phyloP scores from a whole-genome alignment of 2,888 invertebrate genomes.

The Callyntrura guangdongensis region DNA sequence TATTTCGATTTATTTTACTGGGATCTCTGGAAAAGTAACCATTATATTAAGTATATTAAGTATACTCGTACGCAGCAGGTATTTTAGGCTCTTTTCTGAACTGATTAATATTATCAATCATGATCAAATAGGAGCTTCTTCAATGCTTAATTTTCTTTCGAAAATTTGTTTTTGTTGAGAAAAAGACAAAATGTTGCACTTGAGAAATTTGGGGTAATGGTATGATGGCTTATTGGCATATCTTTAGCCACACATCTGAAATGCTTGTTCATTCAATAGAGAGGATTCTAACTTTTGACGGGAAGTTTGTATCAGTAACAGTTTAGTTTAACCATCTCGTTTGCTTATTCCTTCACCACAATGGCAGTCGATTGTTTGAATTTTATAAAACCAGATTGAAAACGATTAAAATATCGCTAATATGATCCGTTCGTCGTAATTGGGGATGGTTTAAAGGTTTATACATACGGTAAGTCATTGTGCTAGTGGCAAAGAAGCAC shows the following conservation, averaged over 20 bases:
- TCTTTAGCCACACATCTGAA: not conserved
- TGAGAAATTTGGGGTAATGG: slow-evolving; percentile 16
- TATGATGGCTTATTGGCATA: not conserved
- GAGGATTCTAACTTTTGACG: not conserved
- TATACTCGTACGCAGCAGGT: slow-evolving; percentile 73
- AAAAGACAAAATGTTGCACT: slow-evolving; percentile 7
- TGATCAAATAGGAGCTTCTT: not conserved
- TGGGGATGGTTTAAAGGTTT: too few species aligned
- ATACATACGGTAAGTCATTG: too few species aligned
- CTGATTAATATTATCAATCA: slow-evolving; percentile 27
- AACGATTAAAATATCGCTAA: too few species aligned
- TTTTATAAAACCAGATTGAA: too few species aligned
- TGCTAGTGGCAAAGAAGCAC: too few species aligned
- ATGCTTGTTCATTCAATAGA: slow-evolving; percentile 2
- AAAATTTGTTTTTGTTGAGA: slow-evolving; percentile 24
- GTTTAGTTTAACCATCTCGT: not conserved
- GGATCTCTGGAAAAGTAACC: slow-evolving; percentile 68
- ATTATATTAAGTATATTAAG: slow-evolving; percentile 63
- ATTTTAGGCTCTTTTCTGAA: slow-evolving; percentile 46
- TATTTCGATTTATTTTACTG: slow-evolving; percentile 71
- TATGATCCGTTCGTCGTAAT: too few species aligned
- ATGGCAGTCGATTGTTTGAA: not conserved
- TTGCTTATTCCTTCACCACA: not conserved
- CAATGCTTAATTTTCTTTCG: slow-evolving; percentile 28
- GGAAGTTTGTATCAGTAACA: slow-evolving; percentile 18